phyloP scores from a whole-genome alignment of 2,113 vertebrate species.

The Cricetomys ansorgei region DNA sequence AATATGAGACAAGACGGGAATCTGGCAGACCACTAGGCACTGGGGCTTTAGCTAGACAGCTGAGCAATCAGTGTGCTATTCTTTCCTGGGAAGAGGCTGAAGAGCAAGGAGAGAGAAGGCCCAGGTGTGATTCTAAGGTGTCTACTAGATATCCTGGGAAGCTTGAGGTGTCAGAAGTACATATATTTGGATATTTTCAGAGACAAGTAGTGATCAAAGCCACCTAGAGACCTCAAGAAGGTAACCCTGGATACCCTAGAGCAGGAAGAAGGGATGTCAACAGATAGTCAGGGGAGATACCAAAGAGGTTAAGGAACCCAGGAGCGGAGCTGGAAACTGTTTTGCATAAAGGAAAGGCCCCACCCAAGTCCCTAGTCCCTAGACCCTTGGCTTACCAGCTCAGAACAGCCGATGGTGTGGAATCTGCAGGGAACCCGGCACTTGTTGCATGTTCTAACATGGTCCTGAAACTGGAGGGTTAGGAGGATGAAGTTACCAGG shows the following conservation, averaged over 20 bases:
- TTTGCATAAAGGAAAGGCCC: neutral
- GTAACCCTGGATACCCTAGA: too few relatives aligned
- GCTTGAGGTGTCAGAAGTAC: neutral
- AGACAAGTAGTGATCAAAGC: neutral
- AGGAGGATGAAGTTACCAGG: neutral
- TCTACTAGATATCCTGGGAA: neutral
- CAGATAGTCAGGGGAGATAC: neutral
- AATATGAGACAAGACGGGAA: neutral
- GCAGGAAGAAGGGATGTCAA: neutral
- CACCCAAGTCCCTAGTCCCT: too few relatives aligned
- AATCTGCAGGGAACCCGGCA: constrained; percentile 91
- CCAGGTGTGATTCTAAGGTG: neutral
- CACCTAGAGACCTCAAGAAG: rapidly evolving
- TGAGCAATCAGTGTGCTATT: too few relatives aligned
- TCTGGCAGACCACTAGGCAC: neutral
- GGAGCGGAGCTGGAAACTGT: rapidly evolving
- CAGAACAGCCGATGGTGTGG: constrained; percentile 89
- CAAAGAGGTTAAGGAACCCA: neutral
- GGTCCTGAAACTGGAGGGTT: constrained; percentile 91
- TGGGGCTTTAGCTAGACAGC: too few relatives aligned
- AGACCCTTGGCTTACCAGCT: constrained; percentile 82
- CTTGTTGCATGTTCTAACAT: constrained; percentile 88
- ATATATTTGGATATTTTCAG: neutral
- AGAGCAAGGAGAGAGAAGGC: neutral
- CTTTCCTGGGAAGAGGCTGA: neutral